Conservation (phyloP, 2,888 invertebrate species). For the Portevinia maculata region DNA sequence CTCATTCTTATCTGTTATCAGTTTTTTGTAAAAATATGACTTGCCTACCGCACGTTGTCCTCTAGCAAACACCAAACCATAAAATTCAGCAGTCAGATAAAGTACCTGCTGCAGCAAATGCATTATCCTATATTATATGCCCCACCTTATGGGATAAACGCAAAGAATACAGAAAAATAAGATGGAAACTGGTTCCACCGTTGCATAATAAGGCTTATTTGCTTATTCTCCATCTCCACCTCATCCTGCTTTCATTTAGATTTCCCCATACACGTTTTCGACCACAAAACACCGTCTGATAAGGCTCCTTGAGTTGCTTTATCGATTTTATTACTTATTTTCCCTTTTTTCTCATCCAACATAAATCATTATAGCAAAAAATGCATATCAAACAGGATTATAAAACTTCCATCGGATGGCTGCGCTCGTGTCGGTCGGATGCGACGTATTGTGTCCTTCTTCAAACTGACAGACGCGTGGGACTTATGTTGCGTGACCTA, state of each 20-base stretch:
- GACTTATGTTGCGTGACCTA: slow-evolving; percentile 26
- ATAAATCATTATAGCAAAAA: slow-evolving; percentile 5
- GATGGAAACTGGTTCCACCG: not conserved
- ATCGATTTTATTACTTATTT: slow-evolving; percentile 7
- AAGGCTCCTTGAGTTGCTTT: slow-evolving; percentile 20
- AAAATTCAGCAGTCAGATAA: slow-evolving; percentile 1
- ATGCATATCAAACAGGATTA: slow-evolving; percentile 24
- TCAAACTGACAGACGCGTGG: too few species aligned
- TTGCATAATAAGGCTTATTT: not conserved
- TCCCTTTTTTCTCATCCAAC: not conserved
- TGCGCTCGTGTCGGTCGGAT: slow-evolving; percentile 8
- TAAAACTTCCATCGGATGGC: not conserved
- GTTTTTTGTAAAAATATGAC: slow-evolving; percentile 15
- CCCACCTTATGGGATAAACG: not conserved
- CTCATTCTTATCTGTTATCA: slow-evolving; percentile 16
- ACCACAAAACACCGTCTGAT: slow-evolving; percentile 13
- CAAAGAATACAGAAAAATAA: not conserved
- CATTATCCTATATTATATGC: not conserved
- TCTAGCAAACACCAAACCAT: not conserved
- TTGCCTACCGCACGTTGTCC: slow-evolving; percentile 15
- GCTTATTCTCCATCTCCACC: not conserved
- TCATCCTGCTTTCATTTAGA: slow-evolving; percentile 20
- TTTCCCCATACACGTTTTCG: not conserved
- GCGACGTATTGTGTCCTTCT: not conserved
- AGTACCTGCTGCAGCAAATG: not conserved